Evolutionary conservation across 2,113 vertebrate genomes (phyloP).

Genomic region (Pterocles burchelli): DNA sequence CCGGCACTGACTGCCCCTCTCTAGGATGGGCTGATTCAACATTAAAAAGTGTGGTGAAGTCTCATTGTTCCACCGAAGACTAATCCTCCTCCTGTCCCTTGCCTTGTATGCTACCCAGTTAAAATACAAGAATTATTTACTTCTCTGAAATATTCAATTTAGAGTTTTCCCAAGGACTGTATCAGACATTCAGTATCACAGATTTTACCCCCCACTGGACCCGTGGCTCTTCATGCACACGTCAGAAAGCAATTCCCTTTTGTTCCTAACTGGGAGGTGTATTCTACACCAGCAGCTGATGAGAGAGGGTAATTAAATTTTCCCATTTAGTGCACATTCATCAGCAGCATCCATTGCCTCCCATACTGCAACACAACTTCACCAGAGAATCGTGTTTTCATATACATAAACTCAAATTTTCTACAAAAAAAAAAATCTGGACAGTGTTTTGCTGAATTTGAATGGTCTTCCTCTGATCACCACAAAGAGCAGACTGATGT

Average conservation of each 20-base stretch:
- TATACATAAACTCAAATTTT: background rate
- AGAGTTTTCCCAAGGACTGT: background rate
- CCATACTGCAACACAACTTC: background rate
- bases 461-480: background rate
- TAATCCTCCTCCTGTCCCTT: background rate
- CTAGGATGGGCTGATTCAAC: background rate
- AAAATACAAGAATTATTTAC: background rate
- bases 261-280: background rate
- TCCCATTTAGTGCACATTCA: background rate
- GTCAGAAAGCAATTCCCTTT: background rate
- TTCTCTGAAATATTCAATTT: background rate
- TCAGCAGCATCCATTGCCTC: background rate
- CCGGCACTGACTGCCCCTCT: background rate
- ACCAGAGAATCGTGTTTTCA: background rate
- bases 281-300: background rate
- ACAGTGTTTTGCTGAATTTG: background rate
- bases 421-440: background rate
- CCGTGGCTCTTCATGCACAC: background rate
- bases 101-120: background rate
- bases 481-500: background rate
- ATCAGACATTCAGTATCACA: background rate
- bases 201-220: background rate
- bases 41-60: background rate
- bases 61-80: background rate
- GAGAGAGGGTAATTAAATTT: background rate